These are phyloP conservation scores for Saccopteryx leptura DNA, from an alignment of 2,113 vertebrate species.

Conservation along the genomic window DNA sequence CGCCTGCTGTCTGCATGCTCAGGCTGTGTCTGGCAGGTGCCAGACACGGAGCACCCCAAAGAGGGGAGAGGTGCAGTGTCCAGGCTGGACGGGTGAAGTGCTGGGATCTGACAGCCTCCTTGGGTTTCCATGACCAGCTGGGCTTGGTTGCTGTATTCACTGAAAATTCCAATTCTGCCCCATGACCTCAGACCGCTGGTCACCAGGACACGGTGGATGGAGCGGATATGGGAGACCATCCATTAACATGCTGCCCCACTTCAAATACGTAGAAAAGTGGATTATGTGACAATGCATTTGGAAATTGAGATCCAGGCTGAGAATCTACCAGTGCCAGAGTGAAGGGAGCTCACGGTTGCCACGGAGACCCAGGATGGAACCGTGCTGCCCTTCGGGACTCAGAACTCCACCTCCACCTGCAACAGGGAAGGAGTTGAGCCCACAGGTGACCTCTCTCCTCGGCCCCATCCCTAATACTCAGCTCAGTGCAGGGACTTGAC, in stretches of 20 bases:
- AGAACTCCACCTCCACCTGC: background rate
- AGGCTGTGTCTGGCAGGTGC: fast-evolving
- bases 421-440: background rate
- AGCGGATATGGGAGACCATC: background rate
- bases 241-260: too few species aligned
- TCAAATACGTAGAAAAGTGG: background rate
- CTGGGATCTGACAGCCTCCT: background rate
- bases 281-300: background rate
- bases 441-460: background rate
- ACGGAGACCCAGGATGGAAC: background rate
- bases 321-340: background rate
- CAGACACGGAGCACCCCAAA: fast-evolving
- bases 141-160: too few species aligned
- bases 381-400: background rate
- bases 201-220: background rate
- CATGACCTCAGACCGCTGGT: background rate
- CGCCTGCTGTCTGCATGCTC: fast-evolving
- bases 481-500: background rate
- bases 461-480: fast-evolving
- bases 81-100: background rate
- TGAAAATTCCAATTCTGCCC: background rate
- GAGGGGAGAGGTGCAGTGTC: fast-evolving
- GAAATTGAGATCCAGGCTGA: background rate
- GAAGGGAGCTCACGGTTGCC: background rate
- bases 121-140: background rate